These are phyloP conservation scores for Calcarius lapponicus DNA, from an alignment of 2,797 vertebrate genomes.

Conservation along the genomic window DNA sequence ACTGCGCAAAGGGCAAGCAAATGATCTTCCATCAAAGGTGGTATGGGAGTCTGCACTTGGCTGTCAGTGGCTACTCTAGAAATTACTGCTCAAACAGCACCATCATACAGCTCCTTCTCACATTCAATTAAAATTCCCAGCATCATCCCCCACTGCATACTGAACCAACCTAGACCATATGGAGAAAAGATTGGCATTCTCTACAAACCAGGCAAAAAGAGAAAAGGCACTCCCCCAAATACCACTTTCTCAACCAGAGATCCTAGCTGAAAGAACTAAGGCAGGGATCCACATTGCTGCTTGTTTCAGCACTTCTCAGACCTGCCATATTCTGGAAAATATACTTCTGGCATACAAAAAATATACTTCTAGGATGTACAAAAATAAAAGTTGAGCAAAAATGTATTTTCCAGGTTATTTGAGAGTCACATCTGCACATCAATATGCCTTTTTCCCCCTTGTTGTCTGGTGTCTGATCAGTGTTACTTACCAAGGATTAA, in stretches of 20 bases:
- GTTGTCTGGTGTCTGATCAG: neutral
- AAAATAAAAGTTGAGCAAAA: neutral
- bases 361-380: neutral
- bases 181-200: neutral
- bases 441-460: neutral
- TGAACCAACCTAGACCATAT: neutral
- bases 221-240: neutral
- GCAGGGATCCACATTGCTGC: neutral
- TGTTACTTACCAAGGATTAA: neutral
- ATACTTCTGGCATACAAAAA: neutral
- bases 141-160: fast-evolving
- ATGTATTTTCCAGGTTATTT: fast-evolving
- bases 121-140: neutral
- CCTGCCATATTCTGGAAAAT: neutral
- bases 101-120: neutral
- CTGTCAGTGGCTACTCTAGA: neutral
- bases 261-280: neutral
- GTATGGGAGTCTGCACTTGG: neutral
- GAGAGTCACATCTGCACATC: neutral
- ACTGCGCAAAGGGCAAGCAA: neutral
- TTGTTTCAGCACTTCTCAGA: neutral
- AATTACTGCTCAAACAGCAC: neutral
- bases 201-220: neutral
- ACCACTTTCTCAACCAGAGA: neutral
- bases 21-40: neutral